Percentiles rank a stretch among this genome's conserved stretches.
Conservation (phyloP, 2,888 invertebrate species). For the Eupithecia pulchellata region DNA sequence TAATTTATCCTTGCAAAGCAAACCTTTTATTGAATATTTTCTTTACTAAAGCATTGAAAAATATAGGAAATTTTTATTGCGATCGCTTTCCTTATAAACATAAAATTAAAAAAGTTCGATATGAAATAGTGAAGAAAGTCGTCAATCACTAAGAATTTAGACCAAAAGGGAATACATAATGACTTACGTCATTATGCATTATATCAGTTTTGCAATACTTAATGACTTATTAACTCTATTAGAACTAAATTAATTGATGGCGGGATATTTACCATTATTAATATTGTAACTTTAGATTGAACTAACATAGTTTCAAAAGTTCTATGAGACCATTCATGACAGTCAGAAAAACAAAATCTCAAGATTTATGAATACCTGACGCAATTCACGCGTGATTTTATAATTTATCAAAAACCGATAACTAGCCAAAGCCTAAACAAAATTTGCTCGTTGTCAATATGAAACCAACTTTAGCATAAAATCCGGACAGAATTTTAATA, state of each 20-base stretch:
- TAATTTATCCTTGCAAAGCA: neutral
- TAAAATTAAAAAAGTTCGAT: neutral
- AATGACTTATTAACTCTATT: too few species aligned
- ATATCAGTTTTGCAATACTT: too few species aligned
- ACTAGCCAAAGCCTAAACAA: constrained; percentile 8
- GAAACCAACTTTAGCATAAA: constrained; percentile 49
- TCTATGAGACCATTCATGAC: too few species aligned
- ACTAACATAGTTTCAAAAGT: too few species aligned
- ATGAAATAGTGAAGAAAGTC: neutral
- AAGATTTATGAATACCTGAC: too few species aligned
- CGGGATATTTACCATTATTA: too few species aligned
- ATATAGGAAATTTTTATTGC: neutral
- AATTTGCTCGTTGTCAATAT: constrained; percentile 9
- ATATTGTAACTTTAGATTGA: too few species aligned
- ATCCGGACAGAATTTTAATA: constrained; percentile 43
- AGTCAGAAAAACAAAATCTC: too few species aligned
- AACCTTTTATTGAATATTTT: neutral
- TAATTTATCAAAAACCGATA: neutral
- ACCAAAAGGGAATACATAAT: neutral
- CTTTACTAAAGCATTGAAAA: neutral
- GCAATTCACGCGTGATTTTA: too few species aligned
- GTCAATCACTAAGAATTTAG: neutral
- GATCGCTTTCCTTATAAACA: neutral
- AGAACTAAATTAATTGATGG: too few species aligned
- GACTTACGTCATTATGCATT: too few species aligned